Conservation (phyloP, 2,888 invertebrate species). For the Hypselothyrea guttata region DNA sequence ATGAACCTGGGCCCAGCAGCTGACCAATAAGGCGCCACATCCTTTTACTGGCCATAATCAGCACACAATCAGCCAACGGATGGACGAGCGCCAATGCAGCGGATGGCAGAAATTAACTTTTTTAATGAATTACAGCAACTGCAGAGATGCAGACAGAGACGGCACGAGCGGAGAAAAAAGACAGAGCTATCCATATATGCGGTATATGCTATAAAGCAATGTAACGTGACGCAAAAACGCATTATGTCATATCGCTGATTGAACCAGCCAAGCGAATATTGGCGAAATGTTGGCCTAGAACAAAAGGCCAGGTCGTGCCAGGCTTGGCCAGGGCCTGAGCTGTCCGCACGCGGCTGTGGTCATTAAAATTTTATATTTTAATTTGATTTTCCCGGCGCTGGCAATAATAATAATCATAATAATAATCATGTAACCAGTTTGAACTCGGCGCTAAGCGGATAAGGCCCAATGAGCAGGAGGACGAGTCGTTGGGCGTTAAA, state of each 20-base stretch:
- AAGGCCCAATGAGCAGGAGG: slow-evolving; percentile 8
- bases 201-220: slow-evolving; percentile 50
- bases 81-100: slow-evolving; percentile 55
- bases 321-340: slow-evolving; percentile 3
- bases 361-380: slow-evolving; percentile 76
- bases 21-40: slow-evolving; percentile 65
- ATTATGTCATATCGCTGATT: slow-evolving; percentile 75
- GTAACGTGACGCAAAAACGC: slow-evolving; percentile 71
- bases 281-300: slow-evolving; percentile 62
- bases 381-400: slow-evolving; percentile 71
- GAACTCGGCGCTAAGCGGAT: slow-evolving; percentile 64
- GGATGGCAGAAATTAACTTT: slow-evolving; percentile 74
- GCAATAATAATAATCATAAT: slow-evolving; percentile 23
- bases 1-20: slow-evolving; percentile 8
- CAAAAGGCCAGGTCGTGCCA: slow-evolving; percentile 44
- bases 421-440: slow-evolving; percentile 65
- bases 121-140: slow-evolving; percentile 70
- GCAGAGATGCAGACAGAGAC: slow-evolving; percentile 22
- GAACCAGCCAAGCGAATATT: slow-evolving; percentile 62
- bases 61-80: slow-evolving; percentile 65
- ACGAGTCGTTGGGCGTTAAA: slow-evolving; percentile 36
- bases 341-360: slow-evolving; percentile 42
- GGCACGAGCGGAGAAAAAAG: background rate
- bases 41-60: slow-evolving; percentile 69
- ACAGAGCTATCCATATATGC: slow-evolving; percentile 6